Percentiles rank a stretch among this genome's conserved stretches.
Conservation (phyloP, 2,888 invertebrate species). For the Vannuccia rotundouncinata region DNA sequence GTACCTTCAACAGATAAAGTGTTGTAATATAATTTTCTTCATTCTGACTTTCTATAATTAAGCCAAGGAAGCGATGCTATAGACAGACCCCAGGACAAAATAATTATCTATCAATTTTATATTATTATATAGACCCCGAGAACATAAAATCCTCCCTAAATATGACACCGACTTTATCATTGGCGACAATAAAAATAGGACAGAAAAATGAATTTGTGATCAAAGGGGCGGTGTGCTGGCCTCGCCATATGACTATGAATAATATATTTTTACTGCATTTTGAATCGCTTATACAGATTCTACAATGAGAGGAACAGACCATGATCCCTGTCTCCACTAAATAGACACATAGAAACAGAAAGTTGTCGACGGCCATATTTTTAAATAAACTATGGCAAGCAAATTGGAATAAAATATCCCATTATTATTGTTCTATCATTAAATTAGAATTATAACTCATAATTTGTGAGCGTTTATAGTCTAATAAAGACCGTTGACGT, state of each 20-base stretch:
- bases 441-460: not conserved
- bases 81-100: no score
- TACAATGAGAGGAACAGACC: not conserved
- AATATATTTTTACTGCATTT: not conserved
- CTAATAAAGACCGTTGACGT: not conserved
- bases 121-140: no score
- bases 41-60: no score
- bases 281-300: constrained; percentile 23
- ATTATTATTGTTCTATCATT: not conserved
- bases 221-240: constrained; percentile 9
- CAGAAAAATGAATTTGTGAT: constrained; percentile 11
- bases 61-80: no score
- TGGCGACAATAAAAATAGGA: not conserved
- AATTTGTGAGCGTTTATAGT: not conserved
- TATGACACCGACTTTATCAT: no score
- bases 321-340: not conserved
- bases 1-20: no score
- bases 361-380: not conserved
- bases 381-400: not conserved
- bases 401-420: constrained; percentile 1
- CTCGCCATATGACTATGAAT: not conserved
- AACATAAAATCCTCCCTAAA: no score
- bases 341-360: not conserved
- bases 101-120: no score
- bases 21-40: no score